phyloP scores from a whole-genome alignment of 2,888 invertebrate genomes.

The Hymenopus coronatus region DNA sequence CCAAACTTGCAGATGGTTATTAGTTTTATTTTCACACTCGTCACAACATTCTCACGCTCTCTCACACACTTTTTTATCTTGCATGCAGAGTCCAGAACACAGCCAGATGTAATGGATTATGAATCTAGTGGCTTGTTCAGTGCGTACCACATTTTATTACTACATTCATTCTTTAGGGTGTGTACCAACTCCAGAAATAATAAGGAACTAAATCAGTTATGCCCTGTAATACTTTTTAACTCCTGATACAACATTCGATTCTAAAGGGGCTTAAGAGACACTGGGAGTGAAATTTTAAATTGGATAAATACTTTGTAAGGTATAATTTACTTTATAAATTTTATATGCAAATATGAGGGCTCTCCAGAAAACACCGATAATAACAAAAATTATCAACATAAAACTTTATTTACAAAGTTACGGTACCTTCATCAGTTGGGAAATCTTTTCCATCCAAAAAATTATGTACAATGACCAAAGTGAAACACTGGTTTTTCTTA shows the following conservation, averaged over 20 bases:
- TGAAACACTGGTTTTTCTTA: too few relatives aligned
- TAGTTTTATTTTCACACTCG: not conserved
- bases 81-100: slow-evolving; percentile 14
- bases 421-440: too few relatives aligned
- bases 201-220: not conserved
- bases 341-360: too few relatives aligned
- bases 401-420: too few relatives aligned
- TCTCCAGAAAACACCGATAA: too few relatives aligned
- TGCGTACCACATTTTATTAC: not conserved
- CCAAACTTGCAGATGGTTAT: not conserved
- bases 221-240: not conserved
- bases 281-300: too few relatives aligned
- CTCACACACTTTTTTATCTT: not conserved
- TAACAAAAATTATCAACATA: too few relatives aligned
- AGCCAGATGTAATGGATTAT: slow-evolving; percentile 13
- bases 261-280: not conserved
- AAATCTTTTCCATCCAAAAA: too few relatives aligned
- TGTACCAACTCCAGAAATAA: slow-evolving; percentile 4
- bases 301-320: too few relatives aligned
- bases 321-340: too few relatives aligned
- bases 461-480: too few relatives aligned
- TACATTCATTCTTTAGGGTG: not conserved
- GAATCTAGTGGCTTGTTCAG: not conserved
- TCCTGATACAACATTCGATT: not conserved
- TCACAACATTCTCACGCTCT: not conserved